These are phyloP conservation scores for Phalloptychus januarius DNA, from an alignment of 2,797 vertebrate species.

Conservation along the genomic window DNA sequence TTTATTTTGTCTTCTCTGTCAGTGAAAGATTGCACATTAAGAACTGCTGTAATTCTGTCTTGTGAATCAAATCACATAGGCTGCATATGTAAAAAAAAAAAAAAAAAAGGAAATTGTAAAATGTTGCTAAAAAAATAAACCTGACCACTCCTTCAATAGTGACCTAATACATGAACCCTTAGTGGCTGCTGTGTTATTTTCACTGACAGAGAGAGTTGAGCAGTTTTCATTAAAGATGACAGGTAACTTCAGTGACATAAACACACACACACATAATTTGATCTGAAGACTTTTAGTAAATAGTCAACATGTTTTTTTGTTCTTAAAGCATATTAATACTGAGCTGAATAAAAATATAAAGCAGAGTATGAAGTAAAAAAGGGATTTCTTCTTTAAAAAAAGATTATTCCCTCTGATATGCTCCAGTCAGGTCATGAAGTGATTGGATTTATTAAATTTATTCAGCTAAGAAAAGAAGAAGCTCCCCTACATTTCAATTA, in stretches of 20 bases:
- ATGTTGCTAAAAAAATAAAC: not conserved
- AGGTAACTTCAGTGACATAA: not conserved
- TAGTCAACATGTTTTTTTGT: not conserved
- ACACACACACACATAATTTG: not conserved
- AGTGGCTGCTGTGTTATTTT: not conserved
- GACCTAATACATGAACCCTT: not conserved
- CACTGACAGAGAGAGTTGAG: not conserved
- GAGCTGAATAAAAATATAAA: not conserved
- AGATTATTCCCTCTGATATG: not conserved
- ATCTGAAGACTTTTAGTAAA: not conserved
- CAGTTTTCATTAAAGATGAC: not conserved
- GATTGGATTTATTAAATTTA: conserved; percentile 6
- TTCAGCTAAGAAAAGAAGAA: conserved; percentile 12
- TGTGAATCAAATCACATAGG: not conserved
- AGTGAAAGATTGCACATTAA: not conserved
- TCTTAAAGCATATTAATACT: not conserved
- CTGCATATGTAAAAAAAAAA: not conserved
- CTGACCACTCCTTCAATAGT: not conserved
- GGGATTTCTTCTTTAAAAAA: not conserved
- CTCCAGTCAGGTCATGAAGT: not conserved
- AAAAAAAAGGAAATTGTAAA: not conserved
- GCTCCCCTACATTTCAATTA: conserved; percentile 24
- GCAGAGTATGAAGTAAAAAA: not conserved
- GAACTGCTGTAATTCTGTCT: not conserved
- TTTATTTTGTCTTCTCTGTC: not conserved